A percentile compares a stretch with the other conserved stretches of the same genome.
phyloP scores from a whole-genome alignment of 2,888 invertebrate genomes.

The Pristionchus exspectatus region DNA sequence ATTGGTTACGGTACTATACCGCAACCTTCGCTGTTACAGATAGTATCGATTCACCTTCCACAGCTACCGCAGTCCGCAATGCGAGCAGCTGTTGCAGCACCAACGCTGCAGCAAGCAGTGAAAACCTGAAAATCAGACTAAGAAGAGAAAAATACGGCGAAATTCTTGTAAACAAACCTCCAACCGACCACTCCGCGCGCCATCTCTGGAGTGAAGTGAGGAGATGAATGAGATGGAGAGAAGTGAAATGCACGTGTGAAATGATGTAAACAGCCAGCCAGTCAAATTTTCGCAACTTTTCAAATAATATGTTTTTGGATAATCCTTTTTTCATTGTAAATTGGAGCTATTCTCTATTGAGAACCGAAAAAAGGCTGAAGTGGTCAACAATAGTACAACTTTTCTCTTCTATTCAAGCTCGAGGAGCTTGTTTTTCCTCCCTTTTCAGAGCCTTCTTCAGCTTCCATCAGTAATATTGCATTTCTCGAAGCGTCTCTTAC shows the following conservation, averaged over 20 bases:
- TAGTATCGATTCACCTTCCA: neutral
- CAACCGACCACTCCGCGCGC: slow-evolving; percentile 39
- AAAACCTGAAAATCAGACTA: neutral
- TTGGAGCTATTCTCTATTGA: neutral
- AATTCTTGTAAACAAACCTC: slow-evolving; percentile 1
- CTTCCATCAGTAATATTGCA: neutral
- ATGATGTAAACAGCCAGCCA: neutral
- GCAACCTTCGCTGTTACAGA: too few relatives aligned
- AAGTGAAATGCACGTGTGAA: neutral
- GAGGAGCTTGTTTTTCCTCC: neutral
- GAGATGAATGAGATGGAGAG: slow-evolving; percentile 12
- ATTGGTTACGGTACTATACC: neutral
- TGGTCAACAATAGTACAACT: neutral
- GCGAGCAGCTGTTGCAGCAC: neutral
- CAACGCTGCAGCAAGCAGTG: neutral
- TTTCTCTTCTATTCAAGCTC: neutral
- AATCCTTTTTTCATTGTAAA: neutral
- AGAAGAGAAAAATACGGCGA: neutral
- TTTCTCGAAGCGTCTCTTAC: neutral
- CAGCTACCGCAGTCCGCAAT: neutral
- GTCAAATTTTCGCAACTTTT: too few relatives aligned
- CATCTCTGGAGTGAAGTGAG: slow-evolving; percentile 30
- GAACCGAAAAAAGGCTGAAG: neutral
- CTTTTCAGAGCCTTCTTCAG: neutral
- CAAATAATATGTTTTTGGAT: neutral